Evolutionary conservation across 2,888 invertebrate genomes (phyloP).

Genomic region (Trissolcus brochymenae): DNA sequence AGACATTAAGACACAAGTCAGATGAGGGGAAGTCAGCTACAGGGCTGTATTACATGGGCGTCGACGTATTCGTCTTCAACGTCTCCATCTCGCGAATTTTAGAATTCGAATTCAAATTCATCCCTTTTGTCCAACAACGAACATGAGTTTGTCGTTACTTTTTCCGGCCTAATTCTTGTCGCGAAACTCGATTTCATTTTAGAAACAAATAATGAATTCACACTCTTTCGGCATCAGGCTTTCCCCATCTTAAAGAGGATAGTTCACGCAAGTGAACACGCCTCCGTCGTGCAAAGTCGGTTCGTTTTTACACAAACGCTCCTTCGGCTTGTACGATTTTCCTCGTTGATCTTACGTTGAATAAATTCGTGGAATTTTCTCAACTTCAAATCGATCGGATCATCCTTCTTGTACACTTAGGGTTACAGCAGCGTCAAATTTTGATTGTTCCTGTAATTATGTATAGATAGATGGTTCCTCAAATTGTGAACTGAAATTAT

Average conservation of each 20-base stretch:
- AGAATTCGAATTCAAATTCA: background rate
- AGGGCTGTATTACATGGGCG: constrained; percentile 63
- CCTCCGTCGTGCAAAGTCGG: no score
- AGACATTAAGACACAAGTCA: constrained; percentile 55
- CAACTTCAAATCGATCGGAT: background rate
- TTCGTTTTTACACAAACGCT: no score
- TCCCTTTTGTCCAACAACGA: no score
- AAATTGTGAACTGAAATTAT: no score
- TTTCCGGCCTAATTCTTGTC: no score
- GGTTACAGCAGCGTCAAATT: no score
- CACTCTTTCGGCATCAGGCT: constrained; percentile 46
- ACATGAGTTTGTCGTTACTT: no score
- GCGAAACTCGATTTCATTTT: no score
- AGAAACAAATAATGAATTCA: constrained; percentile 18
- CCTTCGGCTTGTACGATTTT: background rate
- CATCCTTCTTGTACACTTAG: no score
- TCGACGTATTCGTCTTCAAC: constrained; percentile 21
- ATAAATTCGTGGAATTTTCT: background rate
- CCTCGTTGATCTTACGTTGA: background rate
- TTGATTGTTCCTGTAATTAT: no score
- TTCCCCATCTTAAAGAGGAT: constrained; percentile 51
- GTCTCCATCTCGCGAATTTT: constrained; percentile 16
- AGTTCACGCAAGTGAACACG: constrained; percentile 24
- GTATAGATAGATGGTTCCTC: no score
- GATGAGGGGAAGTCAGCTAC: constrained; percentile 66